Evolutionary conservation across 1,140 invertebrate genomes (phyloP).

Genomic region (Drosophila athabasca): DNA sequence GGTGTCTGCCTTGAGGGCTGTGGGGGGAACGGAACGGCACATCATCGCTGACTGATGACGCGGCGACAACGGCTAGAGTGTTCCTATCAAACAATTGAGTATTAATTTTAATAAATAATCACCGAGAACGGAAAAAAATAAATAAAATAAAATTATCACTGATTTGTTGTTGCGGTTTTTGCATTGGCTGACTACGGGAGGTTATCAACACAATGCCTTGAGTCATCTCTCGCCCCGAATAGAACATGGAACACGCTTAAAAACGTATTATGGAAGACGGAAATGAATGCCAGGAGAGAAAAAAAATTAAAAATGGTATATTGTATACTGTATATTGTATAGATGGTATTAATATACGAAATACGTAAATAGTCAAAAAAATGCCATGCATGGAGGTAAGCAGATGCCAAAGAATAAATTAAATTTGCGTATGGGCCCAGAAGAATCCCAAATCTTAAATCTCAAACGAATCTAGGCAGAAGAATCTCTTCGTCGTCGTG

Average conservation of each 20-base stretch:
- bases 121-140: constrained; percentile 70
- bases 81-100: constrained; percentile 77
- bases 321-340: constrained; percentile 55
- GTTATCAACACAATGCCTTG: constrained; percentile 74
- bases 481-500: constrained; percentile 30
- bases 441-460: constrained; percentile 29
- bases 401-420: constrained; percentile 76
- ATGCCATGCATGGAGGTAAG: constrained; percentile 66
- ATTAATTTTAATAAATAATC: constrained; percentile 82
- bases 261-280: constrained; percentile 81
- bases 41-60: constrained; percentile 53
- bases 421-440: constrained; percentile 61
- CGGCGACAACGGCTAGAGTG: constrained; percentile 50
- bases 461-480: constrained; percentile 38
- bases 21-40: constrained; percentile 4
- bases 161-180: constrained; percentile 56
- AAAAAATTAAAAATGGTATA: constrained; percentile 37
- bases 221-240: constrained; percentile 62
- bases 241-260: constrained; percentile 70
- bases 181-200: constrained; percentile 54
- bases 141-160: constrained; percentile 52
- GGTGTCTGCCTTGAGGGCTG: constrained; percentile 39
- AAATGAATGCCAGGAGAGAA: constrained; percentile 74
- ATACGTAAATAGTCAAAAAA: constrained; percentile 67
- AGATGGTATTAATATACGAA: constrained; percentile 27